Conservation (phyloP, 2,888 invertebrate genomes). For the Cephus sareptanus region DNA sequence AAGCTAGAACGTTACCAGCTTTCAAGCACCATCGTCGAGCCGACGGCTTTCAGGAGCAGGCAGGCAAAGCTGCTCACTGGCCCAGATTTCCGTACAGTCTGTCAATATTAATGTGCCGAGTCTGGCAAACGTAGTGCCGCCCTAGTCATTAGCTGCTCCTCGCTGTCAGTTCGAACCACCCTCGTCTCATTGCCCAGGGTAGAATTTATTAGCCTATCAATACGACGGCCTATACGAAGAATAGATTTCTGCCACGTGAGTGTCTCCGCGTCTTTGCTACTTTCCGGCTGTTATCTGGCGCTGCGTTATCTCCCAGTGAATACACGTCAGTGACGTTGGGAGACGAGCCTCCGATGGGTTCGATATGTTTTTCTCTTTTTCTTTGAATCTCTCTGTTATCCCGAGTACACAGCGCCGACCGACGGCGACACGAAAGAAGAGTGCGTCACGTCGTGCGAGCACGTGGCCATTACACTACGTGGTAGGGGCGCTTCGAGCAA, state of each 20-base stretch:
- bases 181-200: background rate
- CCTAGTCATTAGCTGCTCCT: background rate
- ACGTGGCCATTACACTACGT: background rate
- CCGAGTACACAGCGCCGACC: background rate
- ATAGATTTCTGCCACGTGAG: background rate
- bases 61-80: background rate
- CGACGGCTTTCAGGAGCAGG: background rate
- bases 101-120: background rate
- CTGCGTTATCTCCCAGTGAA: background rate
- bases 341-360: conserved; percentile 5
- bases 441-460: background rate
- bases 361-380: background rate
- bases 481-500: background rate
- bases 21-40: background rate
- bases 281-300: background rate
- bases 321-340: background rate
- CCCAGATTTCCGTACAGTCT: background rate
- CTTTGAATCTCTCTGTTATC: background rate
- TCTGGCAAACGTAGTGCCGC: background rate
- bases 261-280: background rate
- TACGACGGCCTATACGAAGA: background rate
- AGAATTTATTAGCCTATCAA: background rate
- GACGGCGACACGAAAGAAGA: background rate
- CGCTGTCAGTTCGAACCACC: background rate
- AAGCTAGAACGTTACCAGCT: background rate